Conservation (phyloP, 2,113 vertebrate genomes). For the Corydoras sp. region DNA sequence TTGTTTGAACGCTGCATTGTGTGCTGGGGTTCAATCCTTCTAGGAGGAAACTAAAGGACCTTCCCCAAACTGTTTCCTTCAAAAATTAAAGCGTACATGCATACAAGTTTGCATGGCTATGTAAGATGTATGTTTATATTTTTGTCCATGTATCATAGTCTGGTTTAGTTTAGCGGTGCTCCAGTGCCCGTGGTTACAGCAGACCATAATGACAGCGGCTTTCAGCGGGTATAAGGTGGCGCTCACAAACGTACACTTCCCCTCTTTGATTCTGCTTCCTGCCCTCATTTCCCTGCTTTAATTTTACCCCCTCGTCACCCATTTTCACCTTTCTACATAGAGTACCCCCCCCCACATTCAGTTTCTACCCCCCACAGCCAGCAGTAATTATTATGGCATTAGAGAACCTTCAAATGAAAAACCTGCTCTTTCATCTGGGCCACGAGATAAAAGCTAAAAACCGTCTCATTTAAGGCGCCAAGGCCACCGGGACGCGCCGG, state of each 20-base stretch:
- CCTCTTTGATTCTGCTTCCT: slow-evolving; percentile 56
- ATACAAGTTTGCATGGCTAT: too few species aligned
- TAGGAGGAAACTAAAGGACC: too few species aligned
- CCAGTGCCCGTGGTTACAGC: too few species aligned
- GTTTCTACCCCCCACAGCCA: slow-evolving; percentile 57
- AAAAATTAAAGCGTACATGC: too few species aligned
- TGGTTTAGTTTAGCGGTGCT: too few species aligned
- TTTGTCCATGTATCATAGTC: too few species aligned
- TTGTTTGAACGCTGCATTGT: too few species aligned
- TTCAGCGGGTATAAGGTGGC: slow-evolving; percentile 51
- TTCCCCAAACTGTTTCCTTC: too few species aligned
- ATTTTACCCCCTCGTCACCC: slow-evolving; percentile 46
- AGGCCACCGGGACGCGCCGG: background rate
- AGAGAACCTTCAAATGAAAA: slow-evolving; percentile 53
- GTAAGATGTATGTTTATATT: too few species aligned
- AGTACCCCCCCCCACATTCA: slow-evolving; percentile 40
- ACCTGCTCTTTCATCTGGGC: slow-evolving; percentile 50
- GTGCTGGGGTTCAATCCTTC: too few species aligned
- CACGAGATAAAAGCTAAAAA: slow-evolving; percentile 55
- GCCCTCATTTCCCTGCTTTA: slow-evolving; percentile 64
- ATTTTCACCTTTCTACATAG: slow-evolving; percentile 13
- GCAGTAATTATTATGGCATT: slow-evolving; percentile 73
- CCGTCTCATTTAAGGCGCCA: slow-evolving; percentile 18
- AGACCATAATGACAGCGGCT: too few species aligned
- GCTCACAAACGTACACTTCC: slow-evolving; percentile 43